A percentile compares a stretch with the other conserved stretches of the same genome.
Evolutionary conservation across 2,888 invertebrate species (phyloP).

Genomic region (Dolichomitus sp.): DNA sequence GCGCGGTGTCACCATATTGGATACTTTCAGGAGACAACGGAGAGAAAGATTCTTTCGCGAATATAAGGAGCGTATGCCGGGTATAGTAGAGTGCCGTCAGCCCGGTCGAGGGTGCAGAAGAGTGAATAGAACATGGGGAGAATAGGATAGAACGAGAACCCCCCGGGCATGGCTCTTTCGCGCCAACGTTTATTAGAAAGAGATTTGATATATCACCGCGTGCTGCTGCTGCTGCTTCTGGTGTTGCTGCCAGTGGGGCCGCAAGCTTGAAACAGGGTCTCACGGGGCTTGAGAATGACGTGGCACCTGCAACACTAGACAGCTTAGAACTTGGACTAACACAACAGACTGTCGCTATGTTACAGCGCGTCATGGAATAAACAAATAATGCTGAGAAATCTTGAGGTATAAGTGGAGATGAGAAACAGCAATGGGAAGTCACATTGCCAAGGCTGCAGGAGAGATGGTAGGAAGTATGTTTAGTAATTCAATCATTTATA

Average conservation of each 20-base stretch:
- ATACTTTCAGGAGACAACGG: constrained; percentile 73
- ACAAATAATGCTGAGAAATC: constrained; percentile 24
- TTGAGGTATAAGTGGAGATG: background rate
- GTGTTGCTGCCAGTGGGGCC: constrained; percentile 39
- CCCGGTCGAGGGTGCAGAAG: constrained; percentile 29
- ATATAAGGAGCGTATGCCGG: constrained; percentile 52
- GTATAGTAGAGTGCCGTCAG: constrained; percentile 51
- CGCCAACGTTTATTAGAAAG: constrained; percentile 80
- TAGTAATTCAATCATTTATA: no score
- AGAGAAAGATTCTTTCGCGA: constrained; percentile 53
- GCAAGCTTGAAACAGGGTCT: constrained; percentile 28
- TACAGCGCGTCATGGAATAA: constrained; percentile 36
- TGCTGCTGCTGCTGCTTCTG: constrained; percentile 53
- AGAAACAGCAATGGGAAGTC: background rate
- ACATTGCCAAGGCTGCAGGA: no score
- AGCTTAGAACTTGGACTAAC: constrained; percentile 20
- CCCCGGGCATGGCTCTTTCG: constrained; percentile 56
- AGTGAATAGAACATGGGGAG: constrained; percentile 33
- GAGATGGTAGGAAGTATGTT: no score
- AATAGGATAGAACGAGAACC: constrained; percentile 45
- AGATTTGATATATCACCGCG: constrained; percentile 81
- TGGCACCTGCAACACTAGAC: constrained; percentile 65
- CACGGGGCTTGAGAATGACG: constrained; percentile 67
- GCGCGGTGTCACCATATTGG: constrained; percentile 81
- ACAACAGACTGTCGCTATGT: background rate